phyloP scores from a whole-genome alignment of 1,140 invertebrate species.

The Augochlora pura region DNA sequence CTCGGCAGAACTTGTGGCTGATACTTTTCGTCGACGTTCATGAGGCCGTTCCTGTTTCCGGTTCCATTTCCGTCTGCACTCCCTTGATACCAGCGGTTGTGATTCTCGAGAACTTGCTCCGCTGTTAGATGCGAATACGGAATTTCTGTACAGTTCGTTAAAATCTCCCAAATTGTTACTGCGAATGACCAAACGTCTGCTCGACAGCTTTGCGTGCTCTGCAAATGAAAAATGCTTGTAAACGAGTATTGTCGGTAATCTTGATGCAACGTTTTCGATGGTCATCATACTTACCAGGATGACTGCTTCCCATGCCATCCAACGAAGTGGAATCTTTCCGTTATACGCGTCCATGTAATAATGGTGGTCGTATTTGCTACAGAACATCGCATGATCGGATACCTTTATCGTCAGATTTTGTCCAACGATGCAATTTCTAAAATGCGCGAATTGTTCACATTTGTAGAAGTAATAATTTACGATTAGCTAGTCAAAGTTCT shows the following conservation, averaged over 20 bases:
- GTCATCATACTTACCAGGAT: constrained; percentile 83
- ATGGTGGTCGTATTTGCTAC: constrained; percentile 89
- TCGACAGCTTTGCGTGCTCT: constrained; percentile 87
- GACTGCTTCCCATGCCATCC: constrained; percentile 94
- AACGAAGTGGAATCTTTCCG: constrained; percentile 89
- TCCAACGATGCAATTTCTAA: constrained; percentile 92
- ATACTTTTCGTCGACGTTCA: constrained; percentile 69
- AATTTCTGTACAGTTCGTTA: constrained; percentile 85
- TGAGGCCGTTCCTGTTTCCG: constrained; percentile 70
- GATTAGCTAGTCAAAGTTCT: background rate
- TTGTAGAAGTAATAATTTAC: background rate
- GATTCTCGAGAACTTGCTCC: constrained; percentile 89
- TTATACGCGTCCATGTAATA: constrained; percentile 92
- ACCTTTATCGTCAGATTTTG: constrained; percentile 91
- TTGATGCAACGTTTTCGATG: too few relatives aligned
- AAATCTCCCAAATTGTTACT: constrained; percentile 90
- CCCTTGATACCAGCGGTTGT: constrained; percentile 83
- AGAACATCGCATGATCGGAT: constrained; percentile 94
- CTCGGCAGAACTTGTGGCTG: constrained; percentile 76
- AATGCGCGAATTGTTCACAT: constrained; percentile 45
- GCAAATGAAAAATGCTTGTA: background rate
- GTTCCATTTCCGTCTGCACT: too few relatives aligned
- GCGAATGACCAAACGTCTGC: constrained; percentile 91
- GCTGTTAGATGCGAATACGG: constrained; percentile 88
- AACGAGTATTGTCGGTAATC: too few relatives aligned